A percentile compares a stretch with the other conserved stretches of the same genome.
These are phyloP conservation scores for Microctenopoma lineatum DNA, from an alignment of 2,797 vertebrate species.

Conservation along the genomic window DNA sequence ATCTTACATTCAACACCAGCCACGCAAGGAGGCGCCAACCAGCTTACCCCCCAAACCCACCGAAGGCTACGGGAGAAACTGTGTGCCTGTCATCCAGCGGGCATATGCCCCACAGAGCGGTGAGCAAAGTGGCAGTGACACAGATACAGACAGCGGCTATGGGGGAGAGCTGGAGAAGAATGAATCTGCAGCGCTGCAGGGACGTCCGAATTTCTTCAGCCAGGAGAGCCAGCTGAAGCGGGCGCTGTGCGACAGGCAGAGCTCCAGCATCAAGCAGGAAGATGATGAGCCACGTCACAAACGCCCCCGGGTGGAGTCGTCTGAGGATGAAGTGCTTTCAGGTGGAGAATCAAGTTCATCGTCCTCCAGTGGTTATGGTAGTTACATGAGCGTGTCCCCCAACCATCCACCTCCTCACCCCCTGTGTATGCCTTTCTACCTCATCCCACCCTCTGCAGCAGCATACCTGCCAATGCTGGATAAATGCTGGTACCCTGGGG, in stretches of 20 bases:
- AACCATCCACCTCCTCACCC: constrained; percentile 86
- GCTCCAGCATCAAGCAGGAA: constrained; percentile 90
- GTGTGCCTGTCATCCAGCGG: constrained; percentile 96
- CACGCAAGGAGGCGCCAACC: constrained; percentile 84
- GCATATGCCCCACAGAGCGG: constrained; percentile 88
- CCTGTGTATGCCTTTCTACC: constrained; percentile 97
- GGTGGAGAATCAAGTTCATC: constrained; percentile 75
- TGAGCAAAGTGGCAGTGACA: constrained; percentile 98
- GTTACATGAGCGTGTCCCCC: constrained; percentile 89
- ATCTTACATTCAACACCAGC: constrained; percentile 64
- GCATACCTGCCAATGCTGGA: constrained; percentile 98
- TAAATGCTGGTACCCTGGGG: constrained; percentile 96
- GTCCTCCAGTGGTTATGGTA: constrained; percentile 77
- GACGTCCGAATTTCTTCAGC: constrained; percentile 78
- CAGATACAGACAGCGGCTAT: constrained; percentile 98
- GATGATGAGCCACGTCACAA: constrained; percentile 89
- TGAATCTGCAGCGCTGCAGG: constrained; percentile 71
- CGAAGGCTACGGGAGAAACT: constrained; percentile 93
- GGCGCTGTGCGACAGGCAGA: constrained; percentile 79
- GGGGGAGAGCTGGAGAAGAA: constrained; percentile 94
- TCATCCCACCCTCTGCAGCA: constrained; percentile 92
- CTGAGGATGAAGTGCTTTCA: constrained; percentile 88
- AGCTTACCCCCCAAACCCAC: constrained; percentile 74
- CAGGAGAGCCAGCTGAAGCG: constrained; percentile 85
- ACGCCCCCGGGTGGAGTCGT: constrained; percentile 86